Percentiles rank a stretch among this genome's conserved stretches.
phyloP scores from a whole-genome alignment of 30 jellyfish, hydroid and myxozoan genomes.

The Turritopsis rubra region DNA sequence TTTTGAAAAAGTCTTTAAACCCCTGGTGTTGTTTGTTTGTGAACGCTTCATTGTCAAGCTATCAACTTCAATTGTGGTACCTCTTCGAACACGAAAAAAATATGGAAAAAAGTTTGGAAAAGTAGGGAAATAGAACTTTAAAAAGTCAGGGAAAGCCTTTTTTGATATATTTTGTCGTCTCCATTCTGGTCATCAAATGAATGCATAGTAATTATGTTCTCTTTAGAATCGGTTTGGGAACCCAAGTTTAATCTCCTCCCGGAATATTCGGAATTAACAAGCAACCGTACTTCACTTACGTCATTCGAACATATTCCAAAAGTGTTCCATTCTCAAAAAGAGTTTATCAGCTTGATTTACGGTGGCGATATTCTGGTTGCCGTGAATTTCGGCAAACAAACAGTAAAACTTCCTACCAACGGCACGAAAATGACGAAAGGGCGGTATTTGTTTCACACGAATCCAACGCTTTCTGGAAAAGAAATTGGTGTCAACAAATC shows the following conservation, averaged over 20 bases:
- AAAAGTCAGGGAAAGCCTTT: too few relatives aligned
- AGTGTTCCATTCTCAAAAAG: not conserved
- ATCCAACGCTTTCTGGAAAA: not conserved
- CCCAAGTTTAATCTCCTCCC: not conserved
- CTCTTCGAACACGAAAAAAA: not conserved
- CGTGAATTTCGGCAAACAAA: not conserved
- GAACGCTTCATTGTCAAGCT: not conserved
- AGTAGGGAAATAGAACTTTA: too few relatives aligned
- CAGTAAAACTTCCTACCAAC: not conserved
- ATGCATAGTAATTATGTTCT: not conserved
- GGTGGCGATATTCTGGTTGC: not conserved
- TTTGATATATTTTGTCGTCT: too few relatives aligned
- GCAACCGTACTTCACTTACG: not conserved
- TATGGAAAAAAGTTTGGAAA: not conserved
- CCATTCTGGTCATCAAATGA: too few relatives aligned
- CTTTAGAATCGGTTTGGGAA: not conserved
- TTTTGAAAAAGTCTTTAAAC: not conserved
- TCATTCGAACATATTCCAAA: not conserved
- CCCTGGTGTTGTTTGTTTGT: not conserved
- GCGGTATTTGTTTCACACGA: conserved; percentile 3
- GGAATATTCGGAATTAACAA: not conserved
- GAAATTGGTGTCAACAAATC: not conserved
- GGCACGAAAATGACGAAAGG: not conserved
- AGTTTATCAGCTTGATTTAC: not conserved
- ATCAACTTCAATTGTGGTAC: not conserved